phyloP scores from a whole-genome alignment of 1,140 invertebrate genomes.

The Drosophila trapezifrons region DNA sequence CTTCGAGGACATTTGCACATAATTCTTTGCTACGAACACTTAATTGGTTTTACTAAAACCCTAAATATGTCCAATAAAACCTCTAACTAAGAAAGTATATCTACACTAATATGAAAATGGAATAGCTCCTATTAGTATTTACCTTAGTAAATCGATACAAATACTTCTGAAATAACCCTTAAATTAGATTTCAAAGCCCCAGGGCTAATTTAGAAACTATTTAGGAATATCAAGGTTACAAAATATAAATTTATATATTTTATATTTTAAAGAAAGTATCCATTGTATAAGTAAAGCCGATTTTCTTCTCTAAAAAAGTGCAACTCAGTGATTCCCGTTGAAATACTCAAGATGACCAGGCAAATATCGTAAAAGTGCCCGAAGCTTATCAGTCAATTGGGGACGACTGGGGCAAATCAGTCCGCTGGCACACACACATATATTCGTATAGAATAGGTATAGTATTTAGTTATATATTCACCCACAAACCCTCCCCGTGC shows the following conservation, averaged over 20 bases:
- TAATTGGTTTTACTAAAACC: too few relatives aligned
- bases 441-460: too few relatives aligned
- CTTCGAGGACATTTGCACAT: background rate
- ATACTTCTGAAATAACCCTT: background rate
- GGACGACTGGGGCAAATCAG: conserved; percentile 20
- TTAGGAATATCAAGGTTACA: too few relatives aligned
- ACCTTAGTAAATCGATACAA: background rate
- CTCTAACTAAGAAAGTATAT: too few relatives aligned
- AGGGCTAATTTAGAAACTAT: background rate
- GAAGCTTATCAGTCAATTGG: conserved; percentile 38
- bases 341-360: conserved; percentile 10
- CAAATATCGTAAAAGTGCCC: background rate
- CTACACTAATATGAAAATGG: background rate
- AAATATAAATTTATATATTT: too few relatives aligned
- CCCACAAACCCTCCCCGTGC: background rate
- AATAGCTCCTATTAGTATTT: accelerated
- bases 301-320: background rate
- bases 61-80: background rate
- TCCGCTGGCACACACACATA: background rate
- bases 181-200: too few relatives aligned
- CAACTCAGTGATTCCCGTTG: background rate
- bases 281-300: background rate
- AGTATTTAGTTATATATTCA: background rate
- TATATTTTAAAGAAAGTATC: too few relatives aligned
- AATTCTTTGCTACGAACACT: background rate